Evolutionary conservation across 2,797 vertebrate genomes (phyloP).

Genomic region (Sebastes minor): DNA sequence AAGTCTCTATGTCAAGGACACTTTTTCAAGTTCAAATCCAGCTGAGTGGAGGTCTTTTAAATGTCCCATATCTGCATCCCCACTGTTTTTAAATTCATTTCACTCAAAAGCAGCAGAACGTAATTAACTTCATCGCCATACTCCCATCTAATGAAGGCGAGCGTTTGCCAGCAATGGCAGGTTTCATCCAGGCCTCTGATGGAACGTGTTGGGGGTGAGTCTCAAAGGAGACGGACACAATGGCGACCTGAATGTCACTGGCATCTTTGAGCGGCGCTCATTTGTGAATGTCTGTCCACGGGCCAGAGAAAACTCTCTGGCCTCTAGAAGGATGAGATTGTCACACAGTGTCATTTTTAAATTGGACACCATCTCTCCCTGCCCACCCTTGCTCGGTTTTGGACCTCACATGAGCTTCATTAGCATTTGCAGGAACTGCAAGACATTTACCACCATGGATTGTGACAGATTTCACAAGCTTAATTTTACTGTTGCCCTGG

Average conservation of each 20-base stretch:
- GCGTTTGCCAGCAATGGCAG: constrained; percentile 56
- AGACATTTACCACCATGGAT: constrained; percentile 81
- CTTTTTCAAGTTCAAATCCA: constrained; percentile 49
- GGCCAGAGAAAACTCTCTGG: constrained; percentile 72
- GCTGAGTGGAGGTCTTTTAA: constrained; percentile 39
- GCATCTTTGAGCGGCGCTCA: constrained; percentile 69
- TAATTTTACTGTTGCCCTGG: constrained; percentile 76
- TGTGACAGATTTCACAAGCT: constrained; percentile 83
- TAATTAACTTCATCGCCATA: constrained; percentile 61
- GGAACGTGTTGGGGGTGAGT: constrained; percentile 60
- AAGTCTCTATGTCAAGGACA: constrained; percentile 50
- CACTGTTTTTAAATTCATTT: constrained; percentile 52
- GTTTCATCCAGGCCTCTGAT: constrained; percentile 65
- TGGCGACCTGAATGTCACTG: constrained; percentile 76
- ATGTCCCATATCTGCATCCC: constrained; percentile 36
- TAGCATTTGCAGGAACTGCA: constrained; percentile 80
- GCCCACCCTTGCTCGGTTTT: constrained; percentile 53
- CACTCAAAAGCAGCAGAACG: constrained; percentile 42
- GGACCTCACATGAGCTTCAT: constrained; percentile 78
- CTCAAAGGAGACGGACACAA: constrained; percentile 68
- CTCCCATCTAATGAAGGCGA: constrained; percentile 59
- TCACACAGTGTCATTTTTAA: constrained; percentile 78
- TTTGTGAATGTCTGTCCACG: constrained; percentile 70
- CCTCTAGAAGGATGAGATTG: constrained; percentile 75
- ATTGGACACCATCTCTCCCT: constrained; percentile 72